phyloP scores from a whole-genome alignment of 2,113 vertebrate genomes.

The Podarcis cretensis region DNA sequence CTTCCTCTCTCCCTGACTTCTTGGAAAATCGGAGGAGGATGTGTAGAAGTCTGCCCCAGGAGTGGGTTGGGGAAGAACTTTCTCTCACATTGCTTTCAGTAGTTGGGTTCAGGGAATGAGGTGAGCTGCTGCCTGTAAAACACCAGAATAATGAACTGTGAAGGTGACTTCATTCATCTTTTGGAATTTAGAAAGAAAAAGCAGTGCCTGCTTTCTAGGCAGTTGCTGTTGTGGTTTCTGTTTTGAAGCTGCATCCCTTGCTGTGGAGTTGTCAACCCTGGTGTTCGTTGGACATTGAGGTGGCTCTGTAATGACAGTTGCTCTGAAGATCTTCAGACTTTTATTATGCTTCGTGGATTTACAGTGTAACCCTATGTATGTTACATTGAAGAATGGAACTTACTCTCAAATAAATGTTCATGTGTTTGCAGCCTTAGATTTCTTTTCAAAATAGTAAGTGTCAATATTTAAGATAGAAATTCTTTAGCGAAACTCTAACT shows the following conservation, averaged over 20 bases:
- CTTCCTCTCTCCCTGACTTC: not conserved
- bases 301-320: not conserved
- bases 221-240: not conserved
- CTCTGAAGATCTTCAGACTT: not conserved
- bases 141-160: not conserved
- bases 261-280: not conserved
- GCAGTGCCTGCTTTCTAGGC: not conserved
- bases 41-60: not conserved
- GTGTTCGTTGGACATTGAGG: not conserved
- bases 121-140: not conserved
- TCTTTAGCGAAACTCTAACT: too few relatives aligned
- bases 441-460: not conserved
- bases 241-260: not conserved
- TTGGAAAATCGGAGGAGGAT: not conserved
- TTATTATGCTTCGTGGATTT: not conserved
- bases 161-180: not conserved
- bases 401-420: not conserved
- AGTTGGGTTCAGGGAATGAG: not conserved
- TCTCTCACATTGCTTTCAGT: not conserved
- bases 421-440: not conserved
- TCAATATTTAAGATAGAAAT: not conserved
- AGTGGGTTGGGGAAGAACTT: not conserved
- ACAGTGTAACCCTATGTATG: not conserved
- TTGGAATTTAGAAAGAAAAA: not conserved
- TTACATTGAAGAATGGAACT: not conserved